Conservation (phyloP, 2,113 vertebrate species). For the Ageneiosus marmoratus region DNA sequence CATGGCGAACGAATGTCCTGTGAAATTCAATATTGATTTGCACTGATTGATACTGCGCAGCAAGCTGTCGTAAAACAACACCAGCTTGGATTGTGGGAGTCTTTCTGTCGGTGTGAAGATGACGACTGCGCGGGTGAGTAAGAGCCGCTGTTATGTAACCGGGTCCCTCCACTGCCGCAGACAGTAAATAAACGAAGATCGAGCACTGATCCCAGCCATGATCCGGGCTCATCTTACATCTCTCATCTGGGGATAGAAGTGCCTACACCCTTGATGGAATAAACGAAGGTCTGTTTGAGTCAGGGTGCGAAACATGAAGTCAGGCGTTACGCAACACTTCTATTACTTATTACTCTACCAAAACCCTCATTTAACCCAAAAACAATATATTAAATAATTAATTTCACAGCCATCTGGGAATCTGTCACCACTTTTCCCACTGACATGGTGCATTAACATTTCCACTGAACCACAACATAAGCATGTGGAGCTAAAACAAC, state of each 20-base stretch:
- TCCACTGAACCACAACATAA: not conserved
- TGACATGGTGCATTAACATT: not conserved
- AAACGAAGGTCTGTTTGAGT: not conserved
- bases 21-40: conserved; percentile 27
- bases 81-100: conserved; percentile 21
- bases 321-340: not conserved
- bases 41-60: not conserved
- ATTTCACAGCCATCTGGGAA: not conserved
- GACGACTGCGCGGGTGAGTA: conserved; percentile 9
- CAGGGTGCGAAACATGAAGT: conserved; percentile 5
- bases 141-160: conserved; percentile 14
- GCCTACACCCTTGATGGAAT: conserved; percentile 14
- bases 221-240: conserved; percentile 16
- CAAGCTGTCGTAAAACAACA: conserved; percentile 22
- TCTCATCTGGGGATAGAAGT: conserved; percentile 5
- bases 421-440: not conserved
- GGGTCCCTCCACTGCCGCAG: not conserved
- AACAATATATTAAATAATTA: not conserved
- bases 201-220: not conserved
- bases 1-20: not conserved
- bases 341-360: not conserved
- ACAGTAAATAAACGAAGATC: conserved; percentile 34
- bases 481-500: not conserved
- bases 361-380: not conserved
- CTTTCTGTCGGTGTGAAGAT: conserved; percentile 22